Evolutionary conservation across 1,140 invertebrate species (phyloP).

Genomic region (Drosophila busckii): DNA sequence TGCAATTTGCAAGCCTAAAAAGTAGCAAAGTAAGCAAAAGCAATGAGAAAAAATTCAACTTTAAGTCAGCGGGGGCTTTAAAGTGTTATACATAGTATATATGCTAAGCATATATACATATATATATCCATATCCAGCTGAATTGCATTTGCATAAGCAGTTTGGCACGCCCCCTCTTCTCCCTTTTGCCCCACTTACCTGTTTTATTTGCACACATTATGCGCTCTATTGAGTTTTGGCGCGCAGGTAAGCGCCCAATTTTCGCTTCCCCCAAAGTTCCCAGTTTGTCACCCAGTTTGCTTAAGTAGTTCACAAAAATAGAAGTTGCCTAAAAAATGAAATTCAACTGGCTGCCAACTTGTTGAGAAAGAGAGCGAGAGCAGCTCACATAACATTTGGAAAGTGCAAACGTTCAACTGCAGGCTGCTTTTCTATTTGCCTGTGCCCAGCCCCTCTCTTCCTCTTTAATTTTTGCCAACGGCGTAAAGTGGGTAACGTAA

Average conservation of each 20-base stretch:
- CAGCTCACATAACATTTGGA: constrained; percentile 2
- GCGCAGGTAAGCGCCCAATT: constrained; percentile 9
- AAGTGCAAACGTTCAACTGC: background rate
- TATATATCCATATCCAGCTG: constrained; percentile 3
- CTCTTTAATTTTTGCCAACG: background rate
- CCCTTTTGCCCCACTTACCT: constrained; percentile 39
- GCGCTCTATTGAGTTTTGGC: constrained; percentile 58
- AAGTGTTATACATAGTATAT: constrained; percentile 12
- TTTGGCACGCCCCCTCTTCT: constrained; percentile 27
- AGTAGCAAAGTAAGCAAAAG: constrained; percentile 8
- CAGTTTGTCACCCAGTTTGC: constrained; percentile 33
- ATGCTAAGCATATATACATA: background rate
- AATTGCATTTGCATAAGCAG: constrained; percentile 34
- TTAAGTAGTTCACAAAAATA: constrained; percentile 18
- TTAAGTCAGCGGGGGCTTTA: background rate
- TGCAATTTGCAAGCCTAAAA: constrained; percentile 20
- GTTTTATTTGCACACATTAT: constrained; percentile 71
- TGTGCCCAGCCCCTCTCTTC: too few species aligned
- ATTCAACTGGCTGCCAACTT: constrained; percentile 10
- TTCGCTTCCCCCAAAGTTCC: background rate
- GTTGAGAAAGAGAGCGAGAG: background rate
- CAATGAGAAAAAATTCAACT: too few species aligned
- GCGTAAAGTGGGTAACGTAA: constrained; percentile 6
- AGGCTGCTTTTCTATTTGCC: background rate
- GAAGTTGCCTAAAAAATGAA: constrained; percentile 4